A percentile compares a stretch with the other conserved stretches of the same genome.
These are phyloP conservation scores for Oryzias celebensis DNA, from an alignment of 2,113 vertebrate species.

Conservation along the genomic window DNA sequence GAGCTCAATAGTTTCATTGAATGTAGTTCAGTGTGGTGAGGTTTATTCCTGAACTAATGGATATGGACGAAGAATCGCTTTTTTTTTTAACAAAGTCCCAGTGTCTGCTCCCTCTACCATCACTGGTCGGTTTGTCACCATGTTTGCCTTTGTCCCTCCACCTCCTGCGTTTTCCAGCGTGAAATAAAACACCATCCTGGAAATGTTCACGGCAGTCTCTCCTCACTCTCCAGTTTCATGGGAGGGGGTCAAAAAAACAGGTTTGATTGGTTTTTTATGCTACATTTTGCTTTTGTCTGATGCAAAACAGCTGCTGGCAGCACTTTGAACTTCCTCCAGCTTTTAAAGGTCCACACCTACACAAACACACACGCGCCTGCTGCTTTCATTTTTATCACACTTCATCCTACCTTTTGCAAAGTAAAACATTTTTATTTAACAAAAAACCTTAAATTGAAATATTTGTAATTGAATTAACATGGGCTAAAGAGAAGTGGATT, in stretches of 20 bases:
- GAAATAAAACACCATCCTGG: constrained; percentile 69
- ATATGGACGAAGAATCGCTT: too few relatives aligned
- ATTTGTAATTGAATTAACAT: too few relatives aligned
- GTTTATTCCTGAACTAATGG: not conserved
- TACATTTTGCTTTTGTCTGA: constrained; percentile 43
- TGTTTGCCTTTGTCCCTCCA: constrained; percentile 53
- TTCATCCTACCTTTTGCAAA: too few relatives aligned
- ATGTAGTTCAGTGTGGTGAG: constrained; percentile 30
- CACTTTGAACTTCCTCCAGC: not conserved
- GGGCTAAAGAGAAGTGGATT: too few relatives aligned
- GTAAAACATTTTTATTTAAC: too few relatives aligned
- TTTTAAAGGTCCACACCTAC: not conserved
- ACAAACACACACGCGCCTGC: not conserved
- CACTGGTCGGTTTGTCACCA: constrained; percentile 40
- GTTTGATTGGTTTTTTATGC: constrained; percentile 39
- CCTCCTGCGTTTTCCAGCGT: constrained; percentile 58
- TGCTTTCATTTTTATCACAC: too few relatives aligned
- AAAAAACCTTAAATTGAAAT: too few relatives aligned
- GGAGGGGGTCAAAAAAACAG: constrained; percentile 18
- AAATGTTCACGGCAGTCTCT: constrained; percentile 32
- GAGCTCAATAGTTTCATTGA: constrained; percentile 3
- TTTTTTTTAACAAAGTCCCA: not conserved
- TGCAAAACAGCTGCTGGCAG: constrained; percentile 46
- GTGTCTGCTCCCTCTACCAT: constrained; percentile 8
- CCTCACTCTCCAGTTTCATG: constrained; percentile 32